Conservation (phyloP, 2,113 vertebrate genomes). For the Rhombomys opimus region DNA sequence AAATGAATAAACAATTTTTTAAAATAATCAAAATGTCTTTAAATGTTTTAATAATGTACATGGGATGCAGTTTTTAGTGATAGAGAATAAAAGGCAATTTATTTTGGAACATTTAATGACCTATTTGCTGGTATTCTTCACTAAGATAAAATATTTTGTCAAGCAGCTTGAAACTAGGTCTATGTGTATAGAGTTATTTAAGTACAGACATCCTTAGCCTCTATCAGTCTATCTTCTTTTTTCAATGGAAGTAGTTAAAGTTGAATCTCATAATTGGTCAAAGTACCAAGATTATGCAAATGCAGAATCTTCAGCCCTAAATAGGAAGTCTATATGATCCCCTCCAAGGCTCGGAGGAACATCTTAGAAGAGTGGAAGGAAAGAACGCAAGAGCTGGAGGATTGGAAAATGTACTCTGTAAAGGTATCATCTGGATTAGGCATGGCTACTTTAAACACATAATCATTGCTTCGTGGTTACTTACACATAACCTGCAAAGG, state of each 20-base stretch:
- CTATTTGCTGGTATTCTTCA: not conserved
- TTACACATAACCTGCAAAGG: not conserved
- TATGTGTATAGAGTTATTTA: not conserved
- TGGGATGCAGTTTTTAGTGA: not conserved
- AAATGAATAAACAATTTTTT: too few species aligned
- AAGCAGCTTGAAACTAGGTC: not conserved
- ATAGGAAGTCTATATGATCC: not conserved
- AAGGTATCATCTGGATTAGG: not conserved
- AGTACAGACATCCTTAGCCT: not conserved
- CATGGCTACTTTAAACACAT: not conserved
- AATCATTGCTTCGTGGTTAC: not conserved
- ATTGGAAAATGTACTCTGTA: not conserved
- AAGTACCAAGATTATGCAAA: not conserved
- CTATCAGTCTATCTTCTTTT: not conserved
- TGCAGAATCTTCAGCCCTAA: not conserved
- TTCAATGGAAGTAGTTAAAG: not conserved
- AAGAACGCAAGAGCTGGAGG: not conserved
- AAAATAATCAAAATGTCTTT: not conserved
- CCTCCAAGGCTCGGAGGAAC: not conserved
- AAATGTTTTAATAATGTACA: not conserved
- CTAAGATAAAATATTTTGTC: slow-evolving; percentile 1
- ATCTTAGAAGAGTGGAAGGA: not conserved
- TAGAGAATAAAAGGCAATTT: not conserved
- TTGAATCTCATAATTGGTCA: not conserved
- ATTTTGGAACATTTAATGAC: not conserved